A percentile compares a stretch with the other conserved stretches of the same genome.
Evolutionary conservation across 2,888 invertebrate genomes (phyloP).

Genomic region (Amphiduros pacificus): DNA sequence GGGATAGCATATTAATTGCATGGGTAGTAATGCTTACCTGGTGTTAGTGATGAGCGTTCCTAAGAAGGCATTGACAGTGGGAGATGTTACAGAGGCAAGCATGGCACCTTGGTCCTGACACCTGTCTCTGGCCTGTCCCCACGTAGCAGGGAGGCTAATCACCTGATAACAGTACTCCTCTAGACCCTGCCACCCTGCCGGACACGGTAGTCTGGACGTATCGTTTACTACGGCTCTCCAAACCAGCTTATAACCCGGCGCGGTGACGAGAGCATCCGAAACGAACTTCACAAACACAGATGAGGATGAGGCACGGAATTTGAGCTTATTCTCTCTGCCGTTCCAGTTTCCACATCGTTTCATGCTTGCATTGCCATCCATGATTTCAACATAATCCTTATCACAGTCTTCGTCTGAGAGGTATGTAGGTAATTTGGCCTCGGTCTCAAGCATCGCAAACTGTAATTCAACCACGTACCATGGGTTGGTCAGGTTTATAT

Average conservation of each 20-base stretch:
- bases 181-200: neutral
- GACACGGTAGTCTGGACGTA: neutral
- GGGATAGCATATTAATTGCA: too few species aligned
- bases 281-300: conserved; percentile 1
- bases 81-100: neutral
- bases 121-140: neutral
- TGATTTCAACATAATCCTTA: conserved; percentile 5
- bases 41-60: neutral
- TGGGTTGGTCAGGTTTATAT: neutral
- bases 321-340: neutral
- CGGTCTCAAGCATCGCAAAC: conserved; percentile 7
- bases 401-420: neutral
- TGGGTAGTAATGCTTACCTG: conserved; percentile 7
- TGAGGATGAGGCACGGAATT: neutral
- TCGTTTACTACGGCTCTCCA: conserved; percentile 6
- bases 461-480: conserved; percentile 3
- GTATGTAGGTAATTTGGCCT: neutral
- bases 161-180: neutral
- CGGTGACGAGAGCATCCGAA: neutral
- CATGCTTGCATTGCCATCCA: neutral
- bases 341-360: conserved; percentile 8
- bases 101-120: neutral
- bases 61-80: neutral
- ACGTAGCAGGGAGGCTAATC: neutral
- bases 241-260: neutral